phyloP scores from a whole-genome alignment of 64 coral and sea anemone species.

The Pachyseris speciosa region DNA sequence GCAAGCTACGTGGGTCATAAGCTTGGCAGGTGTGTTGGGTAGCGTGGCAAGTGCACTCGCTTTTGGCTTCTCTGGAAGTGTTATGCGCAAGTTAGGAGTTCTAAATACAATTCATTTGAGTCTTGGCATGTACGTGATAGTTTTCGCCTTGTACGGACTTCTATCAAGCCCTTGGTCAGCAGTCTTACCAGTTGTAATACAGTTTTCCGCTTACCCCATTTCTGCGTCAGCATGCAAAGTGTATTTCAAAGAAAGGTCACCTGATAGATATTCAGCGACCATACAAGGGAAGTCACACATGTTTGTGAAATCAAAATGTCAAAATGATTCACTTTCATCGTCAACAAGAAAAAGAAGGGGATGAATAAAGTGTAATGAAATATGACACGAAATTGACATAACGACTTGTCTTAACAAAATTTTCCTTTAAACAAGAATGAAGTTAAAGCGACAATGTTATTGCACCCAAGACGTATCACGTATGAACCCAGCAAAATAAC shows the following conservation, averaged over 20 bases:
- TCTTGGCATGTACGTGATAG: background rate
- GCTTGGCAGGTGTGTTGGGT: conserved; percentile 19
- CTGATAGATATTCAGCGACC: conserved; percentile 16
- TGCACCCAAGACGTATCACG: no score
- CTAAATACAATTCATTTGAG: conserved; percentile 6
- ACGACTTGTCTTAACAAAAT: no score
- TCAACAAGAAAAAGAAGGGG: no score
- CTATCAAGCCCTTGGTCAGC: conserved; percentile 35
- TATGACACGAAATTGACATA: no score
- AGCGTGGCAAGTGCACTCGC: background rate
- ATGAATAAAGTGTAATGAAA: no score
- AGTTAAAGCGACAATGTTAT: no score
- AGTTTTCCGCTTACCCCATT: background rate
- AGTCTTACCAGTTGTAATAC: conserved; percentile 27
- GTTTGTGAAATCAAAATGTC: no score
- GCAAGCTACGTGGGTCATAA: conserved; percentile 19
- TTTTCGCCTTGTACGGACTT: conserved; percentile 37
- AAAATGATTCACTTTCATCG: no score
- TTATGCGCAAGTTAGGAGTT: conserved; percentile 9
- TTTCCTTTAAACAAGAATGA: no score
- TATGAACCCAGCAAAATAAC: no score
- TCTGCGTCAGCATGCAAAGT: conserved; percentile 9
- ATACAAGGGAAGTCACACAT: conserved; percentile 52
- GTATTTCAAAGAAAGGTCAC: conserved; percentile 40
- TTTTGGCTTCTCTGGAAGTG: conserved; percentile 3